phyloP scores from a whole-genome alignment of 2,113 vertebrate genomes.

The Proterorhinus semilunaris region DNA sequence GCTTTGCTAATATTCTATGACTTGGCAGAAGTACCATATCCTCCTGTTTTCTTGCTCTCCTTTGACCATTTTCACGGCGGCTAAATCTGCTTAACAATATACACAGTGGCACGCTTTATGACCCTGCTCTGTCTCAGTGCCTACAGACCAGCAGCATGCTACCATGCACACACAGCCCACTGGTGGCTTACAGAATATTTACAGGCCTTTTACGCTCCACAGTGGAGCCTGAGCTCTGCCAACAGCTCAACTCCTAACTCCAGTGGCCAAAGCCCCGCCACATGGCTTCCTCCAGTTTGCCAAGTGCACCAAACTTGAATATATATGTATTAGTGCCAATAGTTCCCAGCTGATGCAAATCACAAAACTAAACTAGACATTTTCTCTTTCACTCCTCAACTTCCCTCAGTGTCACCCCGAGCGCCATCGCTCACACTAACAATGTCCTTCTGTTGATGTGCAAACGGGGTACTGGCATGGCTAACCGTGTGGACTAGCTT shows the following conservation, averaged over 20 bases:
- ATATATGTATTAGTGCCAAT: slow-evolving; percentile 42
- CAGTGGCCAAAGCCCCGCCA: slow-evolving; percentile 32
- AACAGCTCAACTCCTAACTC: slow-evolving; percentile 47
- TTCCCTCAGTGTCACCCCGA: slow-evolving; percentile 24
- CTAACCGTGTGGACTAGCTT: slow-evolving; percentile 30
- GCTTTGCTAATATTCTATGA: background rate
- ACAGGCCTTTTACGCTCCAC: slow-evolving; percentile 67
- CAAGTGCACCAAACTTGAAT: slow-evolving; percentile 13
- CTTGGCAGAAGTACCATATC: background rate
- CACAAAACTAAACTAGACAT: slow-evolving; percentile 57
- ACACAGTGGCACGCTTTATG: slow-evolving; percentile 40
- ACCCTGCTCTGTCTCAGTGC: slow-evolving; percentile 40
- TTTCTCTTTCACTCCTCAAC: slow-evolving; percentile 32
- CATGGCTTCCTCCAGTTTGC: slow-evolving; percentile 35
- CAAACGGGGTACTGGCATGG: slow-evolving; percentile 13
- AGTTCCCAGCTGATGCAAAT: slow-evolving; percentile 60
- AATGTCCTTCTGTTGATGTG: slow-evolving; percentile 45
- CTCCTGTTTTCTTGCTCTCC: background rate
- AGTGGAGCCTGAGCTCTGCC: slow-evolving; percentile 58
- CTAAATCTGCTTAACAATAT: slow-evolving; percentile 52
- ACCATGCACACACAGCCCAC: slow-evolving; percentile 40
- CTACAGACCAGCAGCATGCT: slow-evolving; percentile 50
- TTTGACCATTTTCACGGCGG: slow-evolving; percentile 19
- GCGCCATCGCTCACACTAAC: slow-evolving; percentile 26
- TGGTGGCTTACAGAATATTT: slow-evolving; percentile 70